Percentiles rank a stretch among this genome's conserved stretches.
Evolutionary conservation across 2,797 vertebrate genomes (phyloP).

Genomic region (Urophycis tenuis): DNA sequence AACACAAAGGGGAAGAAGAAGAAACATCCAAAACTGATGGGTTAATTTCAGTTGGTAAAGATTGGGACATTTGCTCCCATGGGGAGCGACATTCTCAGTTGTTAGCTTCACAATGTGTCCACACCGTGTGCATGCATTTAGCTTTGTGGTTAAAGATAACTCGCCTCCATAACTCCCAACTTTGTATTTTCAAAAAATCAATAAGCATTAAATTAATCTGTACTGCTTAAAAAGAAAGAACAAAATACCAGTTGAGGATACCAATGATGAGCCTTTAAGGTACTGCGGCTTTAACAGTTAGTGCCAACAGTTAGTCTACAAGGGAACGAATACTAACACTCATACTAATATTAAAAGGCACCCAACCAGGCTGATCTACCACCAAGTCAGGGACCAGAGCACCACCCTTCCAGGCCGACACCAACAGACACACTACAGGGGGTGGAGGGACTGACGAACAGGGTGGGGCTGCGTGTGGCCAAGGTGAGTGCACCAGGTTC

Average conservation of each 20-base stretch:
- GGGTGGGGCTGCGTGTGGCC: neutral
- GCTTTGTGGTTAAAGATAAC: neutral
- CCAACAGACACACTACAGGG: neutral
- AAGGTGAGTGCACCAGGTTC: neutral
- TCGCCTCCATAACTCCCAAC: neutral
- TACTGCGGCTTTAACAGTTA: neutral
- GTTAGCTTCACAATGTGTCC: too few species aligned
- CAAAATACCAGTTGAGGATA: neutral
- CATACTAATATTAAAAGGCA: conserved; percentile 39
- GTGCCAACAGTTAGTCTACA: conserved; percentile 12
- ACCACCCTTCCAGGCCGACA: conserved; percentile 34
- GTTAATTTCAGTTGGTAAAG: too few species aligned
- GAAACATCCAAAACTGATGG: too few species aligned
- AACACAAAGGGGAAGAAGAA: too few species aligned
- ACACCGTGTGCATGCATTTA: neutral
- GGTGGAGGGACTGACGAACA: neutral
- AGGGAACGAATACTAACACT: neutral
- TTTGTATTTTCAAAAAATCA: neutral
- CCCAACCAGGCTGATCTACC: conserved; percentile 40
- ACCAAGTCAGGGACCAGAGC: conserved; percentile 47
- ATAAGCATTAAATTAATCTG: neutral
- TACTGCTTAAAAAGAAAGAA: neutral
- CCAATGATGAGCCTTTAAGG: neutral
- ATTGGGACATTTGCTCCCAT: too few species aligned
- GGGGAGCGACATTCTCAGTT: too few species aligned